phyloP scores from a whole-genome alignment of 2,888 invertebrate species.

The Nymphalis c-album region DNA sequence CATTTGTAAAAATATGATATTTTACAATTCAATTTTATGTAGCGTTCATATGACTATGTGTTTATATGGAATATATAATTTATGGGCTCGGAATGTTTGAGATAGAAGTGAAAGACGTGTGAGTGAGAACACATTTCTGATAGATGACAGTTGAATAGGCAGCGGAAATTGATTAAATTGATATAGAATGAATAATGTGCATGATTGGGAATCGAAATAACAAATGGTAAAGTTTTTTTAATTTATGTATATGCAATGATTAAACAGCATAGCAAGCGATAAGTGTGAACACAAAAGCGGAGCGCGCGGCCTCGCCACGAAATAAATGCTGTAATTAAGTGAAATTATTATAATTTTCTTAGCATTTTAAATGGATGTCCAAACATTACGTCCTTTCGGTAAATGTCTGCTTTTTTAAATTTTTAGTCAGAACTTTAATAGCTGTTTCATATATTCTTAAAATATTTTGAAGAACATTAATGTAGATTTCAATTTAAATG shows the following conservation, averaged over 20 bases:
- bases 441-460: constrained; percentile 36
- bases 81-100: background rate
- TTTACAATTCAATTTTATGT: background rate
- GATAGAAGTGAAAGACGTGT: background rate
- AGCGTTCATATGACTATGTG: background rate
- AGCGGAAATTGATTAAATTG: background rate
- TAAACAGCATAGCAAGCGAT: constrained; percentile 41
- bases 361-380: constrained; percentile 73
- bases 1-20: too few relatives aligned
- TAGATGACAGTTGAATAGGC: constrained; percentile 3
- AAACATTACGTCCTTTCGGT: constrained; percentile 61
- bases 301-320: constrained; percentile 62
- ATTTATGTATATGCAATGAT: constrained; percentile 18
- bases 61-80: background rate
- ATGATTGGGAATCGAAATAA: background rate
- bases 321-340: constrained; percentile 79
- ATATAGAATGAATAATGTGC: background rate
- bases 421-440: constrained; percentile 56
- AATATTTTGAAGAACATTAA: constrained; percentile 28
- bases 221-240: constrained; percentile 6
- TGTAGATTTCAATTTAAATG: constrained; percentile 24
- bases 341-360: constrained; percentile 78
- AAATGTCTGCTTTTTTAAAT: constrained; percentile 47
- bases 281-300: constrained; percentile 58
- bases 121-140: background rate